Percentiles rank a stretch among this genome's conserved stretches.
Evolutionary conservation across 2,113 vertebrate genomes (phyloP).

Genomic region (Oophaga pumilio): DNA sequence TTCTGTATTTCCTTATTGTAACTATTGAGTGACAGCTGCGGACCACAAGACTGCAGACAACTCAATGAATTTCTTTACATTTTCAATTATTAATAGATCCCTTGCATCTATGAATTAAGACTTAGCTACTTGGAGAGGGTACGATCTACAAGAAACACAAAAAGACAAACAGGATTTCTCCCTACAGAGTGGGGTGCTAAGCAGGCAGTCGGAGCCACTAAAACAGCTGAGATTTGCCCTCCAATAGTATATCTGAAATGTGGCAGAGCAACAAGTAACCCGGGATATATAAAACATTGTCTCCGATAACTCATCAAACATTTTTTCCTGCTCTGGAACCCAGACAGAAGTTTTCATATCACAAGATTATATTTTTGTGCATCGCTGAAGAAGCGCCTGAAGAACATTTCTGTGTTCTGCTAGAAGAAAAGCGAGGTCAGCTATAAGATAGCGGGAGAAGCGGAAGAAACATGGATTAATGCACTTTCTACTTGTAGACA

Average conservation of each 20-base stretch:
- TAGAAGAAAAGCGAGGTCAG: slow-evolving; percentile 51
- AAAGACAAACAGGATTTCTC: neutral
- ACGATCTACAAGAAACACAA: neutral
- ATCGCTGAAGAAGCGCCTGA: slow-evolving; percentile 31
- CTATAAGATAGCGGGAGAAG: slow-evolving; percentile 20
- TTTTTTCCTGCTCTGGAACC: slow-evolving; percentile 3
- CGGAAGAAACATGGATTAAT: neutral
- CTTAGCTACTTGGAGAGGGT: neutral
- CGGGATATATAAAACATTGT: neutral
- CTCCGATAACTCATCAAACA: slow-evolving; percentile 4
- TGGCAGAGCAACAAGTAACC: slow-evolving; percentile 20
- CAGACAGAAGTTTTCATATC: slow-evolving; percentile 37
- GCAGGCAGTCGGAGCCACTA: neutral
- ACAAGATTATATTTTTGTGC: slow-evolving; percentile 54
- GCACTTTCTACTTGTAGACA: slow-evolving; percentile 30
- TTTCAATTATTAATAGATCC: too few species aligned
- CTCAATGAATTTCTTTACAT: too few species aligned
- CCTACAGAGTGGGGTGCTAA: too few species aligned
- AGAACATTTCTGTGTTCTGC: slow-evolving; percentile 41
- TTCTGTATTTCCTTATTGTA: too few species aligned
- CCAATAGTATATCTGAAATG: slow-evolving; percentile 1
- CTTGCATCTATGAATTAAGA: too few species aligned
- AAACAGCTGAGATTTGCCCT: neutral
- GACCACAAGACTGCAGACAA: too few species aligned
- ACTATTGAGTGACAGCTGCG: too few species aligned